Base-by-base conservation (phyloP, 2,797 vertebrate genomes). In the Nyctalus aviator region DNA sequence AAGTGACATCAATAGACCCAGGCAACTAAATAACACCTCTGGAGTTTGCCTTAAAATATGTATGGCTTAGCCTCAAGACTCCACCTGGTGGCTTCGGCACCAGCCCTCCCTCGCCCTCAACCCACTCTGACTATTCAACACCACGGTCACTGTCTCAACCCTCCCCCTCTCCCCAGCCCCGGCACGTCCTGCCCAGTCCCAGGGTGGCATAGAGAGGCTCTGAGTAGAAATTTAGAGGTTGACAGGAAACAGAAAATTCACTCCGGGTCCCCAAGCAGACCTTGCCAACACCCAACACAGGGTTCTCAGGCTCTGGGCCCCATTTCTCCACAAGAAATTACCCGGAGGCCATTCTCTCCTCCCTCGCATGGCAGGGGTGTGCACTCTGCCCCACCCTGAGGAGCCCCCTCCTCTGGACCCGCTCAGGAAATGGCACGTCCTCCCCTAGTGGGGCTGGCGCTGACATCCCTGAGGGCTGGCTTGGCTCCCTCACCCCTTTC, bases 21-120 rank as follows among this genome's bases (percentile, higher is more conserved):
- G 84, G 86, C 85, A 96, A 96, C 94, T 93, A 97, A 96, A 97
- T 96, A 94, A 95, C 91, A 78, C 94, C 94, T 93, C 88, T 72
- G 81, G 92, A 96, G 77, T 84, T 75, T 57, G 93, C 57, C 94
- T 97, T 96, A 95, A 98, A 97, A 93, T 90, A 89, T 85, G 76
- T 72, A 89, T 75, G 78, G 85, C 71, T 73, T 41, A 10, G 64
- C 71, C 64, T 87, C 62, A 48, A 88, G 84, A 71, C 15, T 37
- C 55, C 50, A 41, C 66, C 73, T 76, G 53, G 44, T 64, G 41
- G 73, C 53, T 71, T 89, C 55, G 0, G 14, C 17, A 5, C 72
- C n/a, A 2, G 2, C 20, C 23, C 18, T 41, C 21, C 27, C 68
- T 46, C 0, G 0, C 37, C 82, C 35, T 44, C 35, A 0, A 8